Base-by-base conservation (phyloP, 2,888 invertebrate genomes). In the Idaea dimidiata region DNA sequence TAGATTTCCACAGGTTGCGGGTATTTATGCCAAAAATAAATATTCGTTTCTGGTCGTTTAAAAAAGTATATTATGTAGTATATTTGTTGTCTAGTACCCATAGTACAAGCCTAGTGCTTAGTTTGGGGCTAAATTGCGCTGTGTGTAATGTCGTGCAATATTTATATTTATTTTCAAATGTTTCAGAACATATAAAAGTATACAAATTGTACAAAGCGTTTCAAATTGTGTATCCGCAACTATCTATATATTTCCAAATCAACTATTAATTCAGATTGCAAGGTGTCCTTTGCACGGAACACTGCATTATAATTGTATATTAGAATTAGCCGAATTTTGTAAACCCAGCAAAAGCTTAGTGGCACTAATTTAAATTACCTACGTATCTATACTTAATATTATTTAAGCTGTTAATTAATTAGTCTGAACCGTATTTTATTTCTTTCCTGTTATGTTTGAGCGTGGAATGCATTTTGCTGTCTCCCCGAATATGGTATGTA, bases 401-500 rank as follows among this genome's bases (percentile, higher is more conserved):
- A 56, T 56, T 56, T 56, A 10, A 56, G 18, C 17, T 56, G 18
- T 56, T 17, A 55, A 17, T 55, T 7, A 17, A 7, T 56, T 31
- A 56, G 56, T 75, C 72, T 75, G 70, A 76, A 75, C 71, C 68
- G 71, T 68, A 60, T 72, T 78, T 78, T 75, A 70, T 78, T 76
- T 74, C 17, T 75, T 72, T 73, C 70, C 71, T 71, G 70, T 81
- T 84, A 80, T 81, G 78, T 85, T 84, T 88, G 83, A 83, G 83
- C 81, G 82, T 82, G 86, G 86, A 86, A 77, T 82, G 79, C 78
- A 74, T 64, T 65, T 63, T 60, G 63, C 62, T 66, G 67, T 62
- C 66, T 63, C 71, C 70, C 73, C 62, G 68, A 64, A 71, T 72
- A 76, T 80, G 88, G 87, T 88, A 87, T 81, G 87, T 87, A 86